Base-by-base conservation (phyloP, 2,113 vertebrate species). In the Ptilonorhynchus violaceus region DNA sequence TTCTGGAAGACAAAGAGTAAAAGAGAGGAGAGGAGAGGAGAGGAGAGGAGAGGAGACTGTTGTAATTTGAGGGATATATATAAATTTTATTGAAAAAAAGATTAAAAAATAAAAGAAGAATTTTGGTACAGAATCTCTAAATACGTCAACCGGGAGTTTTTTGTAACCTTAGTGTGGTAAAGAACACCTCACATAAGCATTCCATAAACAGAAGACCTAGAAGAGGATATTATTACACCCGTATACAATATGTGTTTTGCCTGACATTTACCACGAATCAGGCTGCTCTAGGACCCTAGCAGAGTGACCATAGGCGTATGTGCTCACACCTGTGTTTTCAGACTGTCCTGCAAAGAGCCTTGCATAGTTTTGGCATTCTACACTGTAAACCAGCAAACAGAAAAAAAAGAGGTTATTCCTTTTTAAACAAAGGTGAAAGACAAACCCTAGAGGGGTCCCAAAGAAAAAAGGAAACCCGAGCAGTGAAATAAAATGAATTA, bases 61-160 rank as follows among this genome's bases (percentile, higher is more conserved):
- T 74, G 10, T 7, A 30, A 55, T 55, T 74, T 47, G 28, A 39
- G 15, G 4, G 5, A 41, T n/a, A 41, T 6, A 55, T 37, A 55
- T 4, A 33, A 33, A 27, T 27, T 46, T 46, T 46, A 33, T 27
- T 17, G 10, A 8, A 47, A 20, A 20, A 47, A 53, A 73, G 13
- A 42, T 42, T 39, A 42, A 42, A 15, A 42, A 42, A 42, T 42
- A 83, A 59, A 63, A 27, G 9, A 10, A 69, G 19, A 74, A 56
- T n/a, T 41, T 88, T 89, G 8, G 4, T 63, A 39, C 7, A 69
- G 37, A 74, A 59, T 56, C 12, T 60, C 21, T 42, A 60, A 66
- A 56, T 24, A 5, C 35, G 31, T 44, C 8, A 30, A 59, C 7
- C 3, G 21, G 11, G 13, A 5, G 0, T n/a, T 10, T 3, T 58